Evolutionary conservation across 2,797 vertebrate species (phyloP).

Genomic region (Distichodus sexfasciatus): DNA sequence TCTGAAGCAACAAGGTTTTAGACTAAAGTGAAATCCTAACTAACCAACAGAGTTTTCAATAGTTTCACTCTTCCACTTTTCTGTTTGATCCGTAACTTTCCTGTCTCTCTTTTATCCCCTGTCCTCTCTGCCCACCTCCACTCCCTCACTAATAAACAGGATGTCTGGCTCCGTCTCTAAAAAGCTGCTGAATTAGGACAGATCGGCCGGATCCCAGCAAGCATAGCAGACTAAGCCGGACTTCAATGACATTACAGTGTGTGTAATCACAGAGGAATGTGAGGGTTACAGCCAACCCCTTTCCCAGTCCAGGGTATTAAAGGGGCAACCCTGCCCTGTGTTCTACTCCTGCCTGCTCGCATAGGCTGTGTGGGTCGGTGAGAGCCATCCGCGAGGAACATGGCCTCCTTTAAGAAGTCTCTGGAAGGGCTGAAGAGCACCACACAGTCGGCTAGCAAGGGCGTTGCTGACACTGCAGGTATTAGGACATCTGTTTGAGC

Average conservation of each 20-base stretch:
- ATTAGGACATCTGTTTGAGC: conserved; percentile 17
- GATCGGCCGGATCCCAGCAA: conserved; percentile 42
- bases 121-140: no score
- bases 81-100: no score
- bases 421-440: conserved; percentile 70
- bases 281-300: conserved; percentile 49
- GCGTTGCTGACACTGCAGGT: conserved; percentile 69
- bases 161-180: conserved; percentile 34
- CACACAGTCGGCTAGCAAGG: conserved; percentile 67
- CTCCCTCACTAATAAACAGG: conserved; percentile 19
- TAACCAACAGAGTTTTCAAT: no score
- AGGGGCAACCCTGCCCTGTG: conserved; percentile 35
- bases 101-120: background rate
- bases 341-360: conserved; percentile 41
- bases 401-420: conserved; percentile 79
- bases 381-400: conserved; percentile 51
- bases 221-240: conserved; percentile 63
- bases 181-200: conserved; percentile 65
- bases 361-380: conserved; percentile 39
- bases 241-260: conserved; percentile 62
- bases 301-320: conserved; percentile 67
- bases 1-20: no score
- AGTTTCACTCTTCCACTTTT: no score
- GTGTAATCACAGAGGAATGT: conserved; percentile 67
- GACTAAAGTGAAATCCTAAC: no score